Evolutionary conservation across 2,113 vertebrate species (phyloP).

Genomic region (Bubo scandiacus): DNA sequence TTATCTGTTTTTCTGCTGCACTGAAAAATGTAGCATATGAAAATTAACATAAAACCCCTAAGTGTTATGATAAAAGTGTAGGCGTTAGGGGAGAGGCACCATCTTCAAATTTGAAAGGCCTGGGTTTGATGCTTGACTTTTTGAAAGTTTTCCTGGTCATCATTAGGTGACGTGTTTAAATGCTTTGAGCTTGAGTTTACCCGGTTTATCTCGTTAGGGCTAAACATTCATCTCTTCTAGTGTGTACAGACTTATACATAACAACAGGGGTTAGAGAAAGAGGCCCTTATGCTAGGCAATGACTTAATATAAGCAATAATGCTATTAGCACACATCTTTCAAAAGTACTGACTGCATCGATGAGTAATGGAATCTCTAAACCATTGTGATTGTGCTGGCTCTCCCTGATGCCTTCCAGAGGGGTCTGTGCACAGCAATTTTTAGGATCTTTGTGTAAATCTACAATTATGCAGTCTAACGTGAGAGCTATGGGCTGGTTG

Average conservation of each 20-base stretch:
- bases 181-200: neutral
- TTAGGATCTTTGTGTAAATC: neutral
- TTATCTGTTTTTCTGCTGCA: constrained; percentile 24
- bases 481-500: neutral
- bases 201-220: neutral
- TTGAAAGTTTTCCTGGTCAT: neutral
- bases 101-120: neutral
- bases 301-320: neutral
- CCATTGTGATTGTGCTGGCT: neutral
- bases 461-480: fast-evolving
- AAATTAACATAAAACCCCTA: neutral
- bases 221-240: neutral
- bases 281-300: neutral
- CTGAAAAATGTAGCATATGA: constrained; percentile 15
- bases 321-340: neutral
- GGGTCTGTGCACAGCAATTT: neutral
- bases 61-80: neutral
- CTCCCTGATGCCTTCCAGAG: neutral
- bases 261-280: neutral
- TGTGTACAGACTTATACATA: neutral
- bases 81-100: neutral
- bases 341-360: neutral
- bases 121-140: neutral
- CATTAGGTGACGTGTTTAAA: neutral
- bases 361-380: neutral